phyloP scores from a whole-genome alignment of 64 coral and sea anemone genomes.

The Dendrophyllia cribrosa region DNA sequence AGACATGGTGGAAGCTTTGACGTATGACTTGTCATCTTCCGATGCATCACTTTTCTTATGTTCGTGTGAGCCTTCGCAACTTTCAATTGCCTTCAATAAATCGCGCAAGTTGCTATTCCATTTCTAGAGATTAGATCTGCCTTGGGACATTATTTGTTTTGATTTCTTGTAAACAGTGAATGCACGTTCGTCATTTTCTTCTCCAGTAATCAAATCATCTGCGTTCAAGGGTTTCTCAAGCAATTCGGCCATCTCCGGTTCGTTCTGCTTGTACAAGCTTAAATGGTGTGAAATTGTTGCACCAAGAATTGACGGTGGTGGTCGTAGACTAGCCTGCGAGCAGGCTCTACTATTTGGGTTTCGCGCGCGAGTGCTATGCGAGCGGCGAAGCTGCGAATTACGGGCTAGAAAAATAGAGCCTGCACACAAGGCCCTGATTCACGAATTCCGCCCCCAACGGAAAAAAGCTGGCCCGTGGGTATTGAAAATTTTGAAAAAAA shows the following conservation, averaged over 20 bases:
- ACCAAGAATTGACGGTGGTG: conserved; percentile 7
- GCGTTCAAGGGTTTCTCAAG: conserved; percentile 5
- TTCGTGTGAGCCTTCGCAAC: not conserved
- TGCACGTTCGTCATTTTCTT: conserved; percentile 9
- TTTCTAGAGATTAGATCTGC: conserved; percentile 37
- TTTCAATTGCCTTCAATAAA: conserved; percentile 13
- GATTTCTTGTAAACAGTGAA: conserved; percentile 1
- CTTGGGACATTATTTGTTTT: not conserved
- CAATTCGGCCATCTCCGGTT: not conserved
- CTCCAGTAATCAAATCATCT: conserved; percentile 38
- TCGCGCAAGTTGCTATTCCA: conserved; percentile 37
- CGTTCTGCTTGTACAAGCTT: not conserved
- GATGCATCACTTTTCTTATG: not conserved
- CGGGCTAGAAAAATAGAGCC: too few relatives aligned
- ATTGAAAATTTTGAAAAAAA: too few relatives aligned
- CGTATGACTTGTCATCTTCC: conserved; percentile 64
- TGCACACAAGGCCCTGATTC: too few relatives aligned
- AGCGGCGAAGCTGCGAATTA: too few relatives aligned
- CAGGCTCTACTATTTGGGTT: too few relatives aligned
- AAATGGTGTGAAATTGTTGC: not conserved
- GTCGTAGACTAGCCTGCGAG: too few relatives aligned
- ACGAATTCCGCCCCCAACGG: too few relatives aligned
- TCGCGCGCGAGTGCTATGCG: too few relatives aligned
- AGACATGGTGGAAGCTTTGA: conserved; percentile 43
- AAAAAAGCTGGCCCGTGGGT: too few relatives aligned